phyloP scores from a whole-genome alignment of 2,113 vertebrate genomes.

The Acanthochromis polyacanthus region DNA sequence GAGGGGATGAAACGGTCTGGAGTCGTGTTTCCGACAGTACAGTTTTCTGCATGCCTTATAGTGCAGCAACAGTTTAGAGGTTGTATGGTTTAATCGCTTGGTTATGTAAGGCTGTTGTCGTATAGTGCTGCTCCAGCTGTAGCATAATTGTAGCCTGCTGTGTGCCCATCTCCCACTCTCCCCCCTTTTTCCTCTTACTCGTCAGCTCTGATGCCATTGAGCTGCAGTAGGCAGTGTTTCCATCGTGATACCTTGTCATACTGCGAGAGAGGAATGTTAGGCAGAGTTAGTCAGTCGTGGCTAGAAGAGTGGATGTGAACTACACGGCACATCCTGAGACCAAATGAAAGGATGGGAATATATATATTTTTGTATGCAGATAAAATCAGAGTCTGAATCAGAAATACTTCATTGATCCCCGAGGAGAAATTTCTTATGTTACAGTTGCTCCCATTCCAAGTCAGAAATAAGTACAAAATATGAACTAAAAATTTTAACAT shows the following conservation, averaged over 20 bases:
- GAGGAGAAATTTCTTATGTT: too few species aligned
- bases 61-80: conserved; percentile 16
- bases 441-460: too few species aligned
- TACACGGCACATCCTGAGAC: conserved; percentile 19
- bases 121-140: conserved; percentile 66
- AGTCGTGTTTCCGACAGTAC: conserved; percentile 15
- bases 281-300: conserved; percentile 49
- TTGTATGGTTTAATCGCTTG: conserved; percentile 53
- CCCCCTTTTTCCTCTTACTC: conserved; percentile 7
- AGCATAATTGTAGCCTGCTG: conserved; percentile 74
- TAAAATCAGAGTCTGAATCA: not conserved
- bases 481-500: too few species aligned
- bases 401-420: too few species aligned
- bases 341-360: conserved; percentile 47
- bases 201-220: conserved; percentile 29
- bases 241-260: conserved; percentile 63
- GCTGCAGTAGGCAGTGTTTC: conserved; percentile 58
- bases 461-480: too few species aligned
- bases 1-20: conserved; percentile 36
- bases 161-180: conserved; percentile 22
- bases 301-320: conserved; percentile 33
- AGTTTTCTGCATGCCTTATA: conserved; percentile 47
- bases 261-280: conserved; percentile 53
- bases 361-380: conserved; percentile 7
- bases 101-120: conserved; percentile 58